Conservation (phyloP, 2,888 invertebrate species). For the Chymomyza procnemis region DNA sequence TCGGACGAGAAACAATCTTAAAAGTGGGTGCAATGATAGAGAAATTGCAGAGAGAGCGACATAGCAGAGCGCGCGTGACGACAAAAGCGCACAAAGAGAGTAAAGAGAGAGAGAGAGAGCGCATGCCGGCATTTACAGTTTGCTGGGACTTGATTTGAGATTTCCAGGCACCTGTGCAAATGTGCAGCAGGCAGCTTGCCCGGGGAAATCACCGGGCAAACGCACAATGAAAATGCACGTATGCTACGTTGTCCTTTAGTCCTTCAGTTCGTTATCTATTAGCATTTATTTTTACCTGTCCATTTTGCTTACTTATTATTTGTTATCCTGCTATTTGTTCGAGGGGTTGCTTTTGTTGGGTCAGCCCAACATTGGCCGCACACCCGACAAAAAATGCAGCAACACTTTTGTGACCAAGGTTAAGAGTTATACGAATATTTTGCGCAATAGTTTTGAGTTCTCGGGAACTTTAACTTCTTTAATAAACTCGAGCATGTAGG, state of each 20-base stretch:
- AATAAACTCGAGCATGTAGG: too few species aligned
- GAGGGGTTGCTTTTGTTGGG: conserved; percentile 9
- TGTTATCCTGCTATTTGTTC: conserved; percentile 21
- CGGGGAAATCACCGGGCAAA: conserved; percentile 43
- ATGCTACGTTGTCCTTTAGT: conserved; percentile 43
- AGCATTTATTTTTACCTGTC: conserved; percentile 62
- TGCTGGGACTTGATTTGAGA: neutral
- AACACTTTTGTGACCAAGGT: neutral
- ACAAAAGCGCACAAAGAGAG: too few species aligned
- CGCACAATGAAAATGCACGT: neutral
- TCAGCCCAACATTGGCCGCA: neutral
- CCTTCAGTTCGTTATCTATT: conserved; percentile 56
- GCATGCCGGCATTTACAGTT: neutral
- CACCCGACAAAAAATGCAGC: neutral
- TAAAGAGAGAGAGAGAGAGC: neutral
- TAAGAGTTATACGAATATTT: too few species aligned
- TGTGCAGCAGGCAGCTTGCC: conserved; percentile 29
- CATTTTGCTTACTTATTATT: conserved; percentile 40
- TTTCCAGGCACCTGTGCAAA: conserved; percentile 42
- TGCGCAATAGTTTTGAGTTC: too few species aligned
- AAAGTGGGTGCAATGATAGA: neutral
- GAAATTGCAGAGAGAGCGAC: neutral
- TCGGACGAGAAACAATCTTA: neutral
- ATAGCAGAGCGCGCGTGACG: too few species aligned
- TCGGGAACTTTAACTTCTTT: too few species aligned